phyloP scores from a whole-genome alignment of 1,140 invertebrate genomes.

The Hycleus cichorii region DNA sequence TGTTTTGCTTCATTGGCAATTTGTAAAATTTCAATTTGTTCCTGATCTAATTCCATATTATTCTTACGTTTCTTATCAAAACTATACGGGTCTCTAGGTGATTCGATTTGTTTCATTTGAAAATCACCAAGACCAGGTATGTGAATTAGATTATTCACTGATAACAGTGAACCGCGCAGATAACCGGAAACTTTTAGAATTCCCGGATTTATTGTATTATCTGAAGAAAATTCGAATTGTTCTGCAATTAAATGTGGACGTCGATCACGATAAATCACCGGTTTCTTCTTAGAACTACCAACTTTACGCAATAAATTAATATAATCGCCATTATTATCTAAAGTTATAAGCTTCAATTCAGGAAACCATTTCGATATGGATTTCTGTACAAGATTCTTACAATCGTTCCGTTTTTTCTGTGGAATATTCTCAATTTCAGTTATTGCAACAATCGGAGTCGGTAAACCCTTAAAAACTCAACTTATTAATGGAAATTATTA shows the following conservation, averaged over 20 bases:
- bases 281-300: conserved; percentile 71
- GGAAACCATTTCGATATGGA: conserved; percentile 70
- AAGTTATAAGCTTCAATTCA: conserved; percentile 68
- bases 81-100: conserved; percentile 65
- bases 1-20: conserved; percentile 61
- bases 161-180: conserved; percentile 69
- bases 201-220: conserved; percentile 47
- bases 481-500: not conserved
- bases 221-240: conserved; percentile 59
- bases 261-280: conserved; percentile 65
- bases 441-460: conserved; percentile 68
- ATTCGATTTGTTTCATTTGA: conserved; percentile 79
- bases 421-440: conserved; percentile 66
- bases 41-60: not conserved
- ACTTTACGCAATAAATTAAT: conserved; percentile 72
- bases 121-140: conserved; percentile 87
- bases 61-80: conserved; percentile 47
- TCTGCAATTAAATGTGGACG: conserved; percentile 78
- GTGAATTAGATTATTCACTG: conserved; percentile 83
- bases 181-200: conserved; percentile 81
- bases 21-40: conserved; percentile 46
- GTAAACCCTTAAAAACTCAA: conserved; percentile 52
- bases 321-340: conserved; percentile 71
- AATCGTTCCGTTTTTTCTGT: conserved; percentile 63
- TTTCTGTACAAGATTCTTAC: conserved; percentile 69